A percentile compares a stretch with the other conserved stretches of the same genome.
phyloP scores from a whole-genome alignment of 2,888 invertebrate genomes.

The Antheraea yamamai region DNA sequence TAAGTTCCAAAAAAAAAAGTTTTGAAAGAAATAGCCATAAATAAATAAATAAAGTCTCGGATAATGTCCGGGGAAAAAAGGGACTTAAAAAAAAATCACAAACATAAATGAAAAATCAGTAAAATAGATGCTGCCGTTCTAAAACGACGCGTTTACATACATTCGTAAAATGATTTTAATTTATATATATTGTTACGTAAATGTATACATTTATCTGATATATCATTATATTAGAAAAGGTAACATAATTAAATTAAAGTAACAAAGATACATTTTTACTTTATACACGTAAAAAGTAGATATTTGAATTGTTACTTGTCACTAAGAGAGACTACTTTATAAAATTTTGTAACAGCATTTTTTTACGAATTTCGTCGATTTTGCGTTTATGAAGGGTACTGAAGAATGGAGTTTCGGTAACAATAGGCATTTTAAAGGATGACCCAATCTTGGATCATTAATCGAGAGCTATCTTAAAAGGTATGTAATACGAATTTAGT shows the following conservation, averaged over 20 bases:
- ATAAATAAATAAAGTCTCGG: too few species aligned
- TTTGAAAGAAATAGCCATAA: too few species aligned
- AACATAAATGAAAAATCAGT: too few species aligned
- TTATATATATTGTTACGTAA: background rate
- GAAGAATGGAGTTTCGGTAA: constrained; percentile 20
- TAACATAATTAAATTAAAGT: background rate
- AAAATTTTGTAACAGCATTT: constrained; percentile 20
- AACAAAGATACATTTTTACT: constrained; percentile 12
- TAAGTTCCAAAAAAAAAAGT: too few species aligned
- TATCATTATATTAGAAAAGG: background rate
- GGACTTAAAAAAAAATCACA: too few species aligned
- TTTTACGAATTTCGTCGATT: constrained; percentile 20
- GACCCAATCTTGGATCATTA: constrained; percentile 15
- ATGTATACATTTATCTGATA: background rate
- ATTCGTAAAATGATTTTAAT: background rate
- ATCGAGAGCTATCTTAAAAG: constrained; percentile 11
- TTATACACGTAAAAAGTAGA: constrained; percentile 3
- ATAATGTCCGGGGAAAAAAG: too few species aligned
- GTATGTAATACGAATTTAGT: background rate
- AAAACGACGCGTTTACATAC: too few species aligned
- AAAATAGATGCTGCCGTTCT: too few species aligned
- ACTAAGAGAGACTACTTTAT: constrained; percentile 17
- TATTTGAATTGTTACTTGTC: constrained; percentile 1
- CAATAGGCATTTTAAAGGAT: constrained; percentile 18
- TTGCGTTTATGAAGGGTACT: constrained; percentile 19